Conservation (phyloP, 2,113 vertebrate genomes). For the Seriola quinqueradiata region DNA sequence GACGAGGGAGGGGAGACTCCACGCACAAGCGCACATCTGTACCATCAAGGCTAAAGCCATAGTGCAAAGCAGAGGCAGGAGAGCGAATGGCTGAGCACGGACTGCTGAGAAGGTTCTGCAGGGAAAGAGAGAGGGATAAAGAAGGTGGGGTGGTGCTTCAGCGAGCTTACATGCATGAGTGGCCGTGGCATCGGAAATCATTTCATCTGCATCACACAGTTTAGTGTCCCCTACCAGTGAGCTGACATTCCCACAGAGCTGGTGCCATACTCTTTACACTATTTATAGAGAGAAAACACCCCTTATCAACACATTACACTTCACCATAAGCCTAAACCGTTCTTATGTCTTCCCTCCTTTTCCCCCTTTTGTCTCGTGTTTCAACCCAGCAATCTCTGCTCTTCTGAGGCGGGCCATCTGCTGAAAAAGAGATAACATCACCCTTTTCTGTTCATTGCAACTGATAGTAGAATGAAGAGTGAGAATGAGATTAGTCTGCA, state of each 20-base stretch:
- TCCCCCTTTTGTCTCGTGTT: constrained; percentile 25
- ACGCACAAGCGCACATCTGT: background rate
- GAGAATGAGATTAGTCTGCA: constrained; percentile 13
- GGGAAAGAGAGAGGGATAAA: constrained; percentile 27
- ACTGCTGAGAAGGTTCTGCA: constrained; percentile 37
- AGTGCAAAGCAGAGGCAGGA: constrained; percentile 34
- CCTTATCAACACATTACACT: constrained; percentile 52
- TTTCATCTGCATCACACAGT: constrained; percentile 83
- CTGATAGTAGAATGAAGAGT: constrained; percentile 23
- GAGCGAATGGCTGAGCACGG: constrained; percentile 44
- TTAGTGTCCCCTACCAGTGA: constrained; percentile 65
- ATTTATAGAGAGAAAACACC: constrained; percentile 20
- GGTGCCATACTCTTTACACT: constrained; percentile 43
- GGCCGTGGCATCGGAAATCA: constrained; percentile 77
- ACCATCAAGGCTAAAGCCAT: constrained; percentile 21
- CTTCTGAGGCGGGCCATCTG: constrained; percentile 66
- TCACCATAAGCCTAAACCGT: constrained; percentile 24
- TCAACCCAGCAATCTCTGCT: constrained; percentile 59
- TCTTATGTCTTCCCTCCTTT: background rate
- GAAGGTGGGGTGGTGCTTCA: constrained; percentile 22
- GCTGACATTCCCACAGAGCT: constrained; percentile 62
- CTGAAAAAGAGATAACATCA: constrained; percentile 64
- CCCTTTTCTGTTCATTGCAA: constrained; percentile 53
- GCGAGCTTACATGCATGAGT: constrained; percentile 61
- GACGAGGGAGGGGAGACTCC: background rate